Conservation (phyloP, 2,113 vertebrate genomes). For the Tetrax tetrax region DNA sequence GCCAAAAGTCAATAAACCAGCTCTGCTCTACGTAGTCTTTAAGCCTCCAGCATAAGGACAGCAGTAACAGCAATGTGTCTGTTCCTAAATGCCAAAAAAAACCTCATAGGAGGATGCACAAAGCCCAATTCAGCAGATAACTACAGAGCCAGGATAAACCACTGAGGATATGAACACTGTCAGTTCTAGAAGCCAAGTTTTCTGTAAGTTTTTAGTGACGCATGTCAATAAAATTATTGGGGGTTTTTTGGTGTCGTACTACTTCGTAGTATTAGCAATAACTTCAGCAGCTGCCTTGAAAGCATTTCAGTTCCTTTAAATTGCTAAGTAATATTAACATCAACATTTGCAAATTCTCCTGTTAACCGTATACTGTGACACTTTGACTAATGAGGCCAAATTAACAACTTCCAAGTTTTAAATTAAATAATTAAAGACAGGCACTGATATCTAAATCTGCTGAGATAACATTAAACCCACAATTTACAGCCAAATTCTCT, state of each 20-base stretch:
- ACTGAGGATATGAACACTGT: not conserved
- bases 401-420: constrained; percentile 10
- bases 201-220: not conserved
- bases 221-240: not conserved
- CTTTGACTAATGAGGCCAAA: not conserved
- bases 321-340: not conserved
- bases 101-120: not conserved
- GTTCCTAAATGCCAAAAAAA: not conserved
- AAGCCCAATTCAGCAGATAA: not conserved
- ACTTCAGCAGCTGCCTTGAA: not conserved
- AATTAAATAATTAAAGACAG: constrained; percentile 8
- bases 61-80: not conserved
- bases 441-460: not conserved
- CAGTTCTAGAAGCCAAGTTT: not conserved
- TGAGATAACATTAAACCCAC: not conserved
- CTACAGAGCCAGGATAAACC: not conserved
- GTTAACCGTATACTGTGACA: not conserved
- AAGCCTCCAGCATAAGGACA: not conserved
- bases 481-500: not conserved
- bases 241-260: not conserved
- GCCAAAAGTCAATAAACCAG: not conserved
- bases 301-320: not conserved
- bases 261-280: not conserved
- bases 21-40: not conserved
- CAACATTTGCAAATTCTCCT: not conserved